Percentiles rank a stretch among this genome's conserved stretches.
These are phyloP conservation scores for Cerastoderma edule DNA, from an alignment of 2,888 invertebrate genomes.

Conservation along the genomic window DNA sequence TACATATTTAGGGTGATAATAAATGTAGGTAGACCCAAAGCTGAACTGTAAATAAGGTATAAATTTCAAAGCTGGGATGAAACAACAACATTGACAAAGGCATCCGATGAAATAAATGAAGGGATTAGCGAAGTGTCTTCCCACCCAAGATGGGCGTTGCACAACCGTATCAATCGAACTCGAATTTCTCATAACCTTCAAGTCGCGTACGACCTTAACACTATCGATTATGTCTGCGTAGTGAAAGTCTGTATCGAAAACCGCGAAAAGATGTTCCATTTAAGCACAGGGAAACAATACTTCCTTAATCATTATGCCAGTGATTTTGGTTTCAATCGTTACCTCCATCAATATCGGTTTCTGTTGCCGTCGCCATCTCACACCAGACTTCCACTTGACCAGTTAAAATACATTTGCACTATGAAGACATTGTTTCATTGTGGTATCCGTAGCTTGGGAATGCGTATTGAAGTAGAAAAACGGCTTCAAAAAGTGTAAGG, in stretches of 20 bases:
- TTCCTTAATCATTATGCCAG: not conserved
- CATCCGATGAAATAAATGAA: not conserved
- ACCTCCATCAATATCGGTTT: constrained; percentile 36
- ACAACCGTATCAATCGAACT: not conserved
- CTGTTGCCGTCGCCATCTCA: constrained; percentile 45
- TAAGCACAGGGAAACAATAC: not conserved
- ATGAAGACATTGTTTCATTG: not conserved
- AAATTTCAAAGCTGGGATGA: too few relatives aligned
- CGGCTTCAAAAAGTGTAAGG: not conserved
- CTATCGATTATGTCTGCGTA: constrained; percentile 1
- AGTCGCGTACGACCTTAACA: constrained; percentile 1
- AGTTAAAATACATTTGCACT: not conserved
- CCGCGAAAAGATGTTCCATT: not conserved
- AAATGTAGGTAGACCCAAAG: too few relatives aligned
- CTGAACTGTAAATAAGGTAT: too few relatives aligned
- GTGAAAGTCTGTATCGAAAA: not conserved
- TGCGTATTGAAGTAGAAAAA: not conserved
- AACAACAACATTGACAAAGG: too few relatives aligned
- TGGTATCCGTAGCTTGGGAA: not conserved
- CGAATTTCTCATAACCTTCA: not conserved
- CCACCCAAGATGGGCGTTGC: too few relatives aligned
- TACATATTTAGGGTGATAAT: too few relatives aligned
- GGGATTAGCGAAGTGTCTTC: too few relatives aligned
- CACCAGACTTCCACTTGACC: not conserved
- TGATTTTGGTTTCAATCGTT: not conserved